Conservation (phyloP, 2,113 vertebrate species). For the Montifringilla adamsi region DNA sequence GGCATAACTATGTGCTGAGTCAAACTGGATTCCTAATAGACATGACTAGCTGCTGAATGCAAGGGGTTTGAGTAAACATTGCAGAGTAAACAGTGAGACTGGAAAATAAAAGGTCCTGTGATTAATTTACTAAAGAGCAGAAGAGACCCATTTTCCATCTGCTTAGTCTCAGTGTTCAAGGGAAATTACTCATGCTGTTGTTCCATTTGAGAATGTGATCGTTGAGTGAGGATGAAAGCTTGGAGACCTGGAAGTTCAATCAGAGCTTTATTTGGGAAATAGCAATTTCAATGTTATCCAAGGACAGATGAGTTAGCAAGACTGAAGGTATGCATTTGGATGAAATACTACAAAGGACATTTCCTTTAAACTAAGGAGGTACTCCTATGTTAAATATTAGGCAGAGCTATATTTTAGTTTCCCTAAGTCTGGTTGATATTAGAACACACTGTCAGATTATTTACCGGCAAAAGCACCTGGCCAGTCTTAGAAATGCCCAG, state of each 20-base stretch:
- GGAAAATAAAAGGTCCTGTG: constrained; percentile 44
- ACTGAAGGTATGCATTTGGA: background rate
- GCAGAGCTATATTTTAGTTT: background rate
- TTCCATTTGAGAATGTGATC: constrained; percentile 4
- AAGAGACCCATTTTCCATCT: constrained; percentile 36
- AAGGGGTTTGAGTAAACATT: constrained; percentile 6
- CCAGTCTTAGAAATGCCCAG: background rate
- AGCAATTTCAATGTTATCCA: background rate
- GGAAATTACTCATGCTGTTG: constrained; percentile 17
- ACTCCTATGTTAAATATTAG: background rate
- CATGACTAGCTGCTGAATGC: background rate
- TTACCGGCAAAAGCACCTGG: background rate
- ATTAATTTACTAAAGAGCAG: constrained; percentile 57
- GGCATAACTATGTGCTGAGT: constrained; percentile 12
- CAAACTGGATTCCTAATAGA: constrained; percentile 33
- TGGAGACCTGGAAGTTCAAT: constrained; percentile 31
- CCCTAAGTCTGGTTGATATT: background rate
- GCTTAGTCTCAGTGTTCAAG: constrained; percentile 21
- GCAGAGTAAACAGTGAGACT: background rate
- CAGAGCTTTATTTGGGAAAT: background rate
- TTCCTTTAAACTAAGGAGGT: background rate
- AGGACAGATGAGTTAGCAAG: constrained; percentile 1
- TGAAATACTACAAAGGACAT: background rate
- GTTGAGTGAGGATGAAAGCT: constrained; percentile 9
- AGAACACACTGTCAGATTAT: background rate